Evolutionary conservation across 2,113 vertebrate species (phyloP).

Genomic region (Casuarius casuarius): DNA sequence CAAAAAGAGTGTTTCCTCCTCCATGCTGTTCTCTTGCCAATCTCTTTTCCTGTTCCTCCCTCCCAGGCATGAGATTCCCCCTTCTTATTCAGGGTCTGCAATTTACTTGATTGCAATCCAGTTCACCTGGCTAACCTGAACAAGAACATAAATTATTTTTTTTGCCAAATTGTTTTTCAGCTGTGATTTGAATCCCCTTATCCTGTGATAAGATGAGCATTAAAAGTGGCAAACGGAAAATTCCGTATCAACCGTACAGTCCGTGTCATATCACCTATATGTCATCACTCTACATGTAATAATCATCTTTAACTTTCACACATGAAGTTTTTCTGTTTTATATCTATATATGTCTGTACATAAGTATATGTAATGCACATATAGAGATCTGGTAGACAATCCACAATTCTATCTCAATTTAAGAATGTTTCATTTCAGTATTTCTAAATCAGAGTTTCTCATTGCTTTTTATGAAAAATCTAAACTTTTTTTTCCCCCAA

Average conservation of each 20-base stretch:
- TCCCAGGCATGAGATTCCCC: not conserved
- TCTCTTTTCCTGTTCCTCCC: not conserved
- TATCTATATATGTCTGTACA: accelerated
- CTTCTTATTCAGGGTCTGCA: not conserved
- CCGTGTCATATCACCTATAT: too few species aligned
- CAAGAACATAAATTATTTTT: not conserved
- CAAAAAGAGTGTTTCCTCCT: not conserved
- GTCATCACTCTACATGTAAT: not conserved
- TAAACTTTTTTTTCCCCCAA: not conserved
- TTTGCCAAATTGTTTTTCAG: not conserved
- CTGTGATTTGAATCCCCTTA: not conserved
- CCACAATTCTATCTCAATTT: not conserved
- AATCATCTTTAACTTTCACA: not conserved
- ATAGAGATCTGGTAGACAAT: not conserved
- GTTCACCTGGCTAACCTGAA: not conserved
- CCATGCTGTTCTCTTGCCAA: not conserved
- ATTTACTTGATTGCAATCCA: not conserved
- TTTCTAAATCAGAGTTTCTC: not conserved
- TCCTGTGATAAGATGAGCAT: not conserved
- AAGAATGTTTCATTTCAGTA: not conserved
- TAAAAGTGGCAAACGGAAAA: not conserved
- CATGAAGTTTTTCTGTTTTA: not conserved
- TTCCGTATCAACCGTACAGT: not conserved
- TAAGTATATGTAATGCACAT: not conserved
- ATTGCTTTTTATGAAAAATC: not conserved